Conservation (phyloP, 1,140 invertebrate genomes). For the Lordiphosa mommai region DNA sequence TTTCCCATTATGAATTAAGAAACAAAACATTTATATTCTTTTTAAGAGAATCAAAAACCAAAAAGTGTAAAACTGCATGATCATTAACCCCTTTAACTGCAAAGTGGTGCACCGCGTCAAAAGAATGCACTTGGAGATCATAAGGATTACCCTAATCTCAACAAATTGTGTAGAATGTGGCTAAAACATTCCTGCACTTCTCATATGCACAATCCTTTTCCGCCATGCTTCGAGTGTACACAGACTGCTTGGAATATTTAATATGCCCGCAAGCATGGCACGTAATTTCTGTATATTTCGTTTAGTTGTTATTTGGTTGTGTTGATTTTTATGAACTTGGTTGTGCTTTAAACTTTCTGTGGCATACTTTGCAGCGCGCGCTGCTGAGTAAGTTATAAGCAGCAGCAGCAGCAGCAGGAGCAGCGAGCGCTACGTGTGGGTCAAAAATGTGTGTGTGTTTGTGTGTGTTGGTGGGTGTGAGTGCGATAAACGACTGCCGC, state of each 20-base stretch:
- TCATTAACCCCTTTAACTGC: neutral
- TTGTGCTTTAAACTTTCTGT: constrained; percentile 39
- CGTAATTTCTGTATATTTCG: constrained; percentile 19
- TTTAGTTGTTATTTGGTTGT: constrained; percentile 29
- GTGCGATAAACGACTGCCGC: constrained; percentile 36
- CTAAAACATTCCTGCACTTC: no score
- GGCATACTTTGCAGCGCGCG: constrained; percentile 32
- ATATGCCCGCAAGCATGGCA: constrained; percentile 8
- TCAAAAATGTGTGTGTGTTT: constrained; percentile 22
- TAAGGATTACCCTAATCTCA: no score
- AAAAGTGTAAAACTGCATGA: no score
- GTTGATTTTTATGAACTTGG: constrained; percentile 50
- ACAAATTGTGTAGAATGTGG: no score
- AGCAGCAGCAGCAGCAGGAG: neutral
- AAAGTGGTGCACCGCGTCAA: no score
- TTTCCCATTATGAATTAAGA: no score
- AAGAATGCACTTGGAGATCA: no score
- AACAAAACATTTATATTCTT: no score
- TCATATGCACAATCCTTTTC: no score
- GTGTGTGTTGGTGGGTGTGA: neutral
- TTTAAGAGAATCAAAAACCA: no score
- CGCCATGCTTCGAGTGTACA: neutral
- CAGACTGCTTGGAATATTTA: constrained; percentile 1
- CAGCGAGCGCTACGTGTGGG: constrained; percentile 30
- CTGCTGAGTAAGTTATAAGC: constrained; percentile 42